Evolutionary conservation across 2,888 invertebrate species (phyloP).

Genomic region (Andrena dorsata): DNA sequence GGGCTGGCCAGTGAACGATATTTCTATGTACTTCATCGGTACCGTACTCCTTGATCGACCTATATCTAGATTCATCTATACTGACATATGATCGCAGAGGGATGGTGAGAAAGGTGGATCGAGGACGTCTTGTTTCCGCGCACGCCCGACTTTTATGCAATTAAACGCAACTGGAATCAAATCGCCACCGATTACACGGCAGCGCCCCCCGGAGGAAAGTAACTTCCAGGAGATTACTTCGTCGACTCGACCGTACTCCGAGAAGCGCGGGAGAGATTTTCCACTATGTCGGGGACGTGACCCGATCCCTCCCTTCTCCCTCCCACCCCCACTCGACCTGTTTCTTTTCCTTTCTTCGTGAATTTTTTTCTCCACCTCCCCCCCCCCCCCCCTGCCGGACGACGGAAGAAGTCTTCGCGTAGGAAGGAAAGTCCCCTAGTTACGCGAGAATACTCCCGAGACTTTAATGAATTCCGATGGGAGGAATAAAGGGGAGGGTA

Average conservation of each 20-base stretch:
- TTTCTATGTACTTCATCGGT: no score
- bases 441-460: constrained; percentile 78
- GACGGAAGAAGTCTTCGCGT: constrained; percentile 48
- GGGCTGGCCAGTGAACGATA: no score
- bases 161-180: constrained; percentile 61
- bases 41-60: no score
- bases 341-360: constrained; percentile 20
- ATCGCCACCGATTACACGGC: constrained; percentile 56
- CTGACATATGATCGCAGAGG: neutral
- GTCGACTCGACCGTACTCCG: constrained; percentile 44
- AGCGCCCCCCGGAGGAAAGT: constrained; percentile 42
- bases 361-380: constrained; percentile 52
- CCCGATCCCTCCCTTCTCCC: constrained; percentile 33
- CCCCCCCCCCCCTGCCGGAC: constrained; percentile 6
- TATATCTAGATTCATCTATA: no score
- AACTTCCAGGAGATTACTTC: constrained; percentile 67
- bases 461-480: constrained; percentile 83
- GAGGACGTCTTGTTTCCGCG: constrained; percentile 12
- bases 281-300: constrained; percentile 53
- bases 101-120: neutral
- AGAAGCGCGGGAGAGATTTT: constrained; percentile 56
- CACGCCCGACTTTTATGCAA: constrained; percentile 36
- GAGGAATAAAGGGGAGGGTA: constrained; percentile 66
- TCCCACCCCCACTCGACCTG: neutral
- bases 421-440: constrained; percentile 74